Percentiles rank a stretch among this genome's conserved stretches.
phyloP scores from a whole-genome alignment of 2,113 vertebrate genomes.

The Festucalex cinctus region DNA sequence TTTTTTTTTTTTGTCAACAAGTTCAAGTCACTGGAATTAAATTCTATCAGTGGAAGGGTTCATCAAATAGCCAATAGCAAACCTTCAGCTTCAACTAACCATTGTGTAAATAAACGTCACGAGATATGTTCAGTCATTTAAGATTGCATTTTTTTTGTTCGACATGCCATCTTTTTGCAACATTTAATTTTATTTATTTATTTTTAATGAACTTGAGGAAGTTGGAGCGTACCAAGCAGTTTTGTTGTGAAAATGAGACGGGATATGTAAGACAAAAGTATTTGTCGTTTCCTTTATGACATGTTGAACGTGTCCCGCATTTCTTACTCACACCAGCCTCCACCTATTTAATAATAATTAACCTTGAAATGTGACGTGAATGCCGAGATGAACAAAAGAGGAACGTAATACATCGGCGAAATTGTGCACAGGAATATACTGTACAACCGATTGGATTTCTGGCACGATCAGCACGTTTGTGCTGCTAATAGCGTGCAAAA shows the following conservation, averaged over 20 bases:
- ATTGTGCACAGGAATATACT: not conserved
- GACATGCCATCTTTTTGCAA: too few relatives aligned
- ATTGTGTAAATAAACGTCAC: too few relatives aligned
- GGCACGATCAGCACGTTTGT: constrained; percentile 1
- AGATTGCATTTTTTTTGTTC: too few relatives aligned
- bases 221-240: not conserved
- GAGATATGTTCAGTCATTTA: too few relatives aligned
- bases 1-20: too few relatives aligned
- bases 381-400: not conserved
- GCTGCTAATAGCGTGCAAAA: constrained; percentile 4
- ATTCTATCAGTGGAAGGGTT: too few relatives aligned
- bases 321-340: not conserved
- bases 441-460: not conserved
- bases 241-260: not conserved
- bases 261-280: not conserved
- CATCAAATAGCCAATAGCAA: too few relatives aligned
- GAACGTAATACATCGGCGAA: not conserved
- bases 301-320: not conserved
- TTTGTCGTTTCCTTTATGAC: not conserved
- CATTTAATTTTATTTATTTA: too few relatives aligned
- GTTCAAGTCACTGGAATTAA: too few relatives aligned
- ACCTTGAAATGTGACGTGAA: constrained; percentile 1
- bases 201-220: not conserved
- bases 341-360: too few relatives aligned
- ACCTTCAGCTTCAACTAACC: too few relatives aligned